phyloP scores from a whole-genome alignment of 2,888 invertebrate genomes.

The Caenorhabditis sinica region DNA sequence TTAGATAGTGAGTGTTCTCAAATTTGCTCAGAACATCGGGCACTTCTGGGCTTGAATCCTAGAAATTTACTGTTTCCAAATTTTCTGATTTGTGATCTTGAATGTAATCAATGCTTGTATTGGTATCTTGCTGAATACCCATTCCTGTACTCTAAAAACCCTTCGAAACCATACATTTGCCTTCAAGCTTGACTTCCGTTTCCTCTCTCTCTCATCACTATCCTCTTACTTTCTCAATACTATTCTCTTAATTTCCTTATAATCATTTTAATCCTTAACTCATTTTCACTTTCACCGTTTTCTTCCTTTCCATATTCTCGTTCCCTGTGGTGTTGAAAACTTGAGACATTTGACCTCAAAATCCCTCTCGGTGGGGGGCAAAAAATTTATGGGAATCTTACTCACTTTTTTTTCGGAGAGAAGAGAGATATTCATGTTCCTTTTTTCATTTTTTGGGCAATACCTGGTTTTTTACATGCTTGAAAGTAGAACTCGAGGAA shows the following conservation, averaged over 20 bases:
- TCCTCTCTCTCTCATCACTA: not conserved
- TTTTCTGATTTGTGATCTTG: too few relatives aligned
- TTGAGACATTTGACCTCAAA: conserved; percentile 38
- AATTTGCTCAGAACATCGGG: too few relatives aligned
- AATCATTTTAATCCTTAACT: conserved; percentile 21
- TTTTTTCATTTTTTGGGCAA: not conserved
- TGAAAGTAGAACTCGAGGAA: too few relatives aligned
- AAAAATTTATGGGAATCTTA: conserved; percentile 13
- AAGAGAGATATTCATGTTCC: not conserved
- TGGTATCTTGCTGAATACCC: too few relatives aligned
- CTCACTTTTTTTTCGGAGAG: conserved; percentile 12
- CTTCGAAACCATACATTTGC: too few relatives aligned
- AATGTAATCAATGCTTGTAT: too few relatives aligned
- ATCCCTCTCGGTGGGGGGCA: conserved; percentile 23
- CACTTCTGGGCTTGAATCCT: too few relatives aligned
- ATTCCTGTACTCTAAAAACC: too few relatives aligned
- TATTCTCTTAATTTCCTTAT: not conserved
- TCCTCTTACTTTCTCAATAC: not conserved
- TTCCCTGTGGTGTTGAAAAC: conserved; percentile 21
- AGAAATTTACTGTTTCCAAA: too few relatives aligned
- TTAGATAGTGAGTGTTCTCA: too few relatives aligned
- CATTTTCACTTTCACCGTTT: not conserved
- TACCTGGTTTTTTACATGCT: too few relatives aligned
- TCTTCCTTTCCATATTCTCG: not conserved
- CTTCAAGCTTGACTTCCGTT: not conserved